Evolutionary conservation across 37 sponge, comb jelly and placozoan species (phyloP), one percentile per base, ranked within the genome.

Genomic region (Hexactinellida sp.): DNA sequence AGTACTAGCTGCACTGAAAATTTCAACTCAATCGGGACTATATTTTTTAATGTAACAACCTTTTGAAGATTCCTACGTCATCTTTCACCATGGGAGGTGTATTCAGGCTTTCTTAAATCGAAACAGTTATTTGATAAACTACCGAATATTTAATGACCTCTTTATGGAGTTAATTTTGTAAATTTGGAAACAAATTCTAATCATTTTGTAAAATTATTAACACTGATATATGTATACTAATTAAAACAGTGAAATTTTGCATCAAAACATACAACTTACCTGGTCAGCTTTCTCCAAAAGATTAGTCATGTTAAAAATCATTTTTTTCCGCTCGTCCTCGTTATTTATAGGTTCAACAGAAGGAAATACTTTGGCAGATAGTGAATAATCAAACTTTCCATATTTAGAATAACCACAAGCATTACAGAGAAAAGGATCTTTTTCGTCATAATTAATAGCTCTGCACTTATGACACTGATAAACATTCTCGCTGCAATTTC

Each of bases 401-500:
- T 92, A 96, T 88, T 96, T 96, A 86, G 91, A 89, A 89, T 88
- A 92, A 37, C 97, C 97, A 89, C 97, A 96, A 0, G 92, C 86
- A 82, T 90, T 96, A 47, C 97, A 96, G 36, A 96, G 90, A 88
- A 96, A 96, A 21, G 97, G 97, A 86, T 96, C 97, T 83, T 90
- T 90, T 82, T 96, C 97, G 85, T 96, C 97, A 87, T 96, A 96
- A 83, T 96, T 96, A 82, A 96, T 96, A 36, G 97, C 89, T 21
- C 97, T 39, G 83, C 97, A 96, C 89, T 96, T 96, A 89, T 96
- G 97, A 55, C 97, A 96, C 89, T 96, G 97, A 87, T 89, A 94
- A 25, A 94, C 97, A 85, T 96, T 96, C 90, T 96, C 97, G 13
- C 97, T 94, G 82, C 97, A 96, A 21, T 95, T 89, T 1, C 87